Evolutionary conservation across 2,797 vertebrate genomes (phyloP).

Genomic region (Natrix natrix): DNA sequence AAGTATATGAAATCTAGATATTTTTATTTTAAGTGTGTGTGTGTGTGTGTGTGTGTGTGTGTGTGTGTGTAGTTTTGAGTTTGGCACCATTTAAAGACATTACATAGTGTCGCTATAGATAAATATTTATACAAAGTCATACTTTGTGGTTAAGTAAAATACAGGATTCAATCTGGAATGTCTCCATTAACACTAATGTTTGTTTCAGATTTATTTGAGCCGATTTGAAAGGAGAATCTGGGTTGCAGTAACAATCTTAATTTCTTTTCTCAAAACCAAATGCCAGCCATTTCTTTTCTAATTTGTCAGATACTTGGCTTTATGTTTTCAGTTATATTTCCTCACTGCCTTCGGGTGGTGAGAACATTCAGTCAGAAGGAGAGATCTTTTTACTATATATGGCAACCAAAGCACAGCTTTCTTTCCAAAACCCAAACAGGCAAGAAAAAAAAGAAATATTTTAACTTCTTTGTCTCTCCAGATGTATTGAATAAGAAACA

Average conservation of each 20-base stretch:
- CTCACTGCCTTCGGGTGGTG: background rate
- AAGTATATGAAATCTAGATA: background rate
- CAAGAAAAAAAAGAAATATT: background rate
- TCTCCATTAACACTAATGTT: background rate
- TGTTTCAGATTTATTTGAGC: background rate
- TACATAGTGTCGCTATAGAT: background rate
- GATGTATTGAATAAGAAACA: background rate
- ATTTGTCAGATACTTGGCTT: background rate
- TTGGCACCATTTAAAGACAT: background rate
- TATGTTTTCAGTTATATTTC: slow-evolving; percentile 8
- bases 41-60: background rate
- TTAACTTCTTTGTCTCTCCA: background rate
- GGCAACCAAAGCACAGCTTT: background rate
- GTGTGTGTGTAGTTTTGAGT: background rate
- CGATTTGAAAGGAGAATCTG: background rate
- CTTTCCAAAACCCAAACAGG: background rate
- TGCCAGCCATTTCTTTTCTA: slow-evolving; percentile 6
- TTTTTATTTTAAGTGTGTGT: slow-evolving; percentile 32
- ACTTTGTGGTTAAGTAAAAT: background rate
- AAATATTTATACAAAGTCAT: slow-evolving; percentile 20
- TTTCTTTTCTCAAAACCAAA: background rate
- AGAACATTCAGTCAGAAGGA: background rate
- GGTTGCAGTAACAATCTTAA: background rate
- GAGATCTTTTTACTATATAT: slow-evolving; percentile 6
- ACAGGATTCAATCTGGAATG: slow-evolving; percentile 13